Evolutionary conservation across 2,113 vertebrate genomes (phyloP).

Genomic region (Gavialis gangeticus): DNA sequence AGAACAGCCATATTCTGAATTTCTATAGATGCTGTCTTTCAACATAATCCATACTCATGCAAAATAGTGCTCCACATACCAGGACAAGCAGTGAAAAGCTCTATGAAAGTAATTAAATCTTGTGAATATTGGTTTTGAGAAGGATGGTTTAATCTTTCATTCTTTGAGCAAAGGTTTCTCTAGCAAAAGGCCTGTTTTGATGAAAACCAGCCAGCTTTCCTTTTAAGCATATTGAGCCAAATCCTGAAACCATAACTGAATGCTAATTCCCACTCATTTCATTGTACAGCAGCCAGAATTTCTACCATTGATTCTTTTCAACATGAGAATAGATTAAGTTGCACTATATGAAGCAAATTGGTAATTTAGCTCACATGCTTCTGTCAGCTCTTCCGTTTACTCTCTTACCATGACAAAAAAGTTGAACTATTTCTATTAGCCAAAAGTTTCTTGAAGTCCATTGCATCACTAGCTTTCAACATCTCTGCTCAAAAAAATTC

Average conservation of each 20-base stretch:
- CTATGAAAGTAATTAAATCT: slow-evolving; percentile 44
- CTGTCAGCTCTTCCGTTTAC: not conserved
- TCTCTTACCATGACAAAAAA: not conserved
- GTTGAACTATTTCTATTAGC: not conserved
- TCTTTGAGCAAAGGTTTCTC: not conserved
- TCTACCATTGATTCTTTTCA: not conserved
- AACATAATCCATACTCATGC: slow-evolving; percentile 2
- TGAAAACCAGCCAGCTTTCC: not conserved
- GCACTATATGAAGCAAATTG: not conserved
- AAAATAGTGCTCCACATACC: not conserved
- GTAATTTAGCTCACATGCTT: not conserved
- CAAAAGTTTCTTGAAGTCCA: not conserved
- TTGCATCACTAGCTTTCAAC: not conserved
- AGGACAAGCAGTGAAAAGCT: slow-evolving; percentile 32
- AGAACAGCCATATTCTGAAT: not conserved
- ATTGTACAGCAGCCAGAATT: not conserved
- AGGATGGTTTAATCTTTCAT: not conserved
- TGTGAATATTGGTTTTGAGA: slow-evolving; percentile 6
- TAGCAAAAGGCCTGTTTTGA: not conserved
- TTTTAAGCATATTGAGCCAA: not conserved
- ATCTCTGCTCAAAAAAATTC: not conserved
- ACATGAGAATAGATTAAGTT: not conserved
- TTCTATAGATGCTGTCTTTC: slow-evolving; percentile 12
- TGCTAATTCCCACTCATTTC: not conserved
- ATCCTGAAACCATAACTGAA: not conserved